These are phyloP conservation scores for Sebastes umbrosus DNA, from an alignment of 2,797 vertebrate species.

Conservation along the genomic window DNA sequence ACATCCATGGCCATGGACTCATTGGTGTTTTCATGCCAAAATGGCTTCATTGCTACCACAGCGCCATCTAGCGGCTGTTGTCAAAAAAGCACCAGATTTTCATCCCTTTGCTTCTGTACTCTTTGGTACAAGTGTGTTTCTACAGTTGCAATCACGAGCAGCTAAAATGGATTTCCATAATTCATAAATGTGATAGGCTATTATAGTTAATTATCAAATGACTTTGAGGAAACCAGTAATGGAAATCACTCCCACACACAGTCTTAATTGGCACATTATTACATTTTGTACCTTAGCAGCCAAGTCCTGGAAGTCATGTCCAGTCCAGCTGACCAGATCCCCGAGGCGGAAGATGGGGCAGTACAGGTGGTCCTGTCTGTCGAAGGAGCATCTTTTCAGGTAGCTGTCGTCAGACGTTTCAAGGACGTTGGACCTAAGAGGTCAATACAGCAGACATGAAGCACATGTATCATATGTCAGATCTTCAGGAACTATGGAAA, in stretches of 20 bases:
- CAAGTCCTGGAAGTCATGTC: constrained; percentile 88
- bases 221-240: background rate
- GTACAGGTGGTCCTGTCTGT: constrained; percentile 82
- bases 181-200: background rate
- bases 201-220: background rate
- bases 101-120: too few species aligned
- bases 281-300: constrained; percentile 82
- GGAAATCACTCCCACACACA: background rate
- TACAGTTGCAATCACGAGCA: background rate
- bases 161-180: background rate
- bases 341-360: constrained; percentile 94
- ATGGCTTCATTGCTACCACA: too few species aligned
- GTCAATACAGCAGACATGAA: background rate
- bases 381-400: constrained; percentile 89
- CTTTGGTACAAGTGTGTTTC: background rate
- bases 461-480: background rate
- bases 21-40: too few species aligned
- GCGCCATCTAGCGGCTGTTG: too few species aligned
- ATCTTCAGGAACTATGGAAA: background rate
- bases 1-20: too few species aligned
- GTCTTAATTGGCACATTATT: background rate
- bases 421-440: constrained; percentile 87
- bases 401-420: constrained; percentile 79
- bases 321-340: constrained; percentile 83
- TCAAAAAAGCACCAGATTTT: too few species aligned